Conservation (phyloP, 1,140 invertebrate genomes). For the Diabrotica virgifera region DNA sequence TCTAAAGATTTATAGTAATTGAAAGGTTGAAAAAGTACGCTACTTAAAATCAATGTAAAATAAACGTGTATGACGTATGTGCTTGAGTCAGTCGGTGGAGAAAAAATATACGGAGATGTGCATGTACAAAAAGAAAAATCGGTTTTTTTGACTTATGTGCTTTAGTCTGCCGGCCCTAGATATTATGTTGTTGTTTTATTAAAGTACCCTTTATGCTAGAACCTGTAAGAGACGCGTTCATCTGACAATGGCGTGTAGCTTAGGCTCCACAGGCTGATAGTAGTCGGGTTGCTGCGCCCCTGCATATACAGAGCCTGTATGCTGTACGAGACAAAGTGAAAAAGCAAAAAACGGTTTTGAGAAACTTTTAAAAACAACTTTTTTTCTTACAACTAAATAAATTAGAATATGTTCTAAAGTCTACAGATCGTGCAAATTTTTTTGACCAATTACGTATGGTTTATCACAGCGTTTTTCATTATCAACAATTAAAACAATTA, state of each 20-base stretch:
- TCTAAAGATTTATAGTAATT: too few species aligned
- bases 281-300: slow-evolving; percentile 50
- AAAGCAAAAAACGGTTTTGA: slow-evolving; percentile 48
- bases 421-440: slow-evolving; percentile 32
- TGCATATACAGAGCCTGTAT: slow-evolving; percentile 50
- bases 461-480: too few species aligned
- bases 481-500: too few species aligned
- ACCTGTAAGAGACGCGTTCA: slow-evolving; percentile 49
- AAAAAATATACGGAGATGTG: too few species aligned
- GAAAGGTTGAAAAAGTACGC: too few species aligned
- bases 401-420: background rate
- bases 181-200: slow-evolving; percentile 40
- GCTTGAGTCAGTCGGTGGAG: too few species aligned
- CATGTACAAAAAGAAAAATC: too few species aligned
- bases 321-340: slow-evolving; percentile 51
- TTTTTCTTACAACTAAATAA: background rate
- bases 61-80: too few species aligned
- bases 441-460: slow-evolving; percentile 21
- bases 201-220: slow-evolving; percentile 50
- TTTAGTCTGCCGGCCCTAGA: too few species aligned
- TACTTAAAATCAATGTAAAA: too few species aligned
- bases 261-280: slow-evolving; percentile 49
- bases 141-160: too few species aligned
- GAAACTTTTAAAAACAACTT: slow-evolving; percentile 44
- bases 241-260: slow-evolving; percentile 34